Percentiles rank a stretch among this genome's conserved stretches.
Conservation (phyloP, 2,888 invertebrate species). For the Acronicta aceris region DNA sequence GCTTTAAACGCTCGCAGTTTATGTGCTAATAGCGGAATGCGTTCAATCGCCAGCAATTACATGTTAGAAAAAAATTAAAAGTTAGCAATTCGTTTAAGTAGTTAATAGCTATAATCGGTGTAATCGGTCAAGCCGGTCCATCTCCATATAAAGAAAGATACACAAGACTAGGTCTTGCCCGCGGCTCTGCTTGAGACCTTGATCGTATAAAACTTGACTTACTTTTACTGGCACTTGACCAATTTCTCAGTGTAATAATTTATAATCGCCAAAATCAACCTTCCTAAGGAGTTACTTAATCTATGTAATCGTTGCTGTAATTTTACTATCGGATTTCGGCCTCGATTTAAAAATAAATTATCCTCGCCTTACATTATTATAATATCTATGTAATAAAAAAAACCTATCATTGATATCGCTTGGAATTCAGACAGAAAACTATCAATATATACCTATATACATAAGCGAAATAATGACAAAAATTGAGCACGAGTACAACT, state of each 20-base stretch:
- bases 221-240: conserved; percentile 57
- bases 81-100: conserved; percentile 68
- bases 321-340: conserved; percentile 33
- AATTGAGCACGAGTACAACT: conserved; percentile 4
- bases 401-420: no score
- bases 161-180: conserved; percentile 40
- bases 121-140: conserved; percentile 52
- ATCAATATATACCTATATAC: conserved; percentile 1
- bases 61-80: conserved; percentile 65
- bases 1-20: conserved; percentile 38
- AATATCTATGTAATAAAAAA: no score
- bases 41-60: conserved; percentile 64
- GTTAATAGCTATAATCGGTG: conserved; percentile 67
- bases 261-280: conserved; percentile 54
- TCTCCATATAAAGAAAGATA: conserved; percentile 61
- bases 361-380: not conserved
- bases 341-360: conserved; percentile 24
- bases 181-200: conserved; percentile 50
- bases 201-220: conserved; percentile 51
- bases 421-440: no score
- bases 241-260: conserved; percentile 50
- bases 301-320: conserved; percentile 40
- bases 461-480: conserved; percentile 22
- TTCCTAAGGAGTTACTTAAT: conserved; percentile 53
- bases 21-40: conserved; percentile 59